Percentiles rank a stretch among this genome's conserved stretches.
Evolutionary conservation across 2,888 invertebrate species (phyloP).

Genomic region (Nebria salina): DNA sequence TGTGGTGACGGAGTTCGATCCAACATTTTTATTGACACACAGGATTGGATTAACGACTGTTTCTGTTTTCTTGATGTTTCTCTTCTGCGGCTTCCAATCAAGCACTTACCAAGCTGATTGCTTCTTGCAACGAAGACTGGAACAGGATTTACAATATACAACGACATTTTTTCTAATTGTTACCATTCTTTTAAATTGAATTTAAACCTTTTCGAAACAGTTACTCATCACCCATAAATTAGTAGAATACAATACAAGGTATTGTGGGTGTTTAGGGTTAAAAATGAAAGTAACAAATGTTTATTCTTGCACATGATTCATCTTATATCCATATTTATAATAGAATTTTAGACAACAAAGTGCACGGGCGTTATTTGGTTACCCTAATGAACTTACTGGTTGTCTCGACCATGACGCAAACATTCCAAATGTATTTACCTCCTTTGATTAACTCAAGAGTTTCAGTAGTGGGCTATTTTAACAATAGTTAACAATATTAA

Average conservation of each 20-base stretch:
- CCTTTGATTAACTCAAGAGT: neutral
- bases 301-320: neutral
- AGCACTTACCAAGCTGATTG: neutral
- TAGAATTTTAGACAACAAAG: neutral
- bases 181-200: neutral
- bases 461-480: neutral
- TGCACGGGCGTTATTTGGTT: neutral
- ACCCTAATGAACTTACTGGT: neutral
- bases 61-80: neutral
- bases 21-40: neutral
- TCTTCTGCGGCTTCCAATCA: neutral
- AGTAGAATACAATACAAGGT: neutral
- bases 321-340: neutral
- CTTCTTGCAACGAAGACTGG: neutral
- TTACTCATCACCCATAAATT: neutral
- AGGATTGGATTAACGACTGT: neutral
- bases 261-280: neutral
- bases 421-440: neutral
- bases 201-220: neutral
- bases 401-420: neutral
- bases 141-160: neutral
- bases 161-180: neutral
- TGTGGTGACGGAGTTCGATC: neutral
- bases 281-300: neutral
- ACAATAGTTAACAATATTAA: neutral